Evolutionary conservation across 2,888 invertebrate species (phyloP), one percentile per base, ranked within the genome.

Genomic region (Hyppa rectilinea): DNA sequence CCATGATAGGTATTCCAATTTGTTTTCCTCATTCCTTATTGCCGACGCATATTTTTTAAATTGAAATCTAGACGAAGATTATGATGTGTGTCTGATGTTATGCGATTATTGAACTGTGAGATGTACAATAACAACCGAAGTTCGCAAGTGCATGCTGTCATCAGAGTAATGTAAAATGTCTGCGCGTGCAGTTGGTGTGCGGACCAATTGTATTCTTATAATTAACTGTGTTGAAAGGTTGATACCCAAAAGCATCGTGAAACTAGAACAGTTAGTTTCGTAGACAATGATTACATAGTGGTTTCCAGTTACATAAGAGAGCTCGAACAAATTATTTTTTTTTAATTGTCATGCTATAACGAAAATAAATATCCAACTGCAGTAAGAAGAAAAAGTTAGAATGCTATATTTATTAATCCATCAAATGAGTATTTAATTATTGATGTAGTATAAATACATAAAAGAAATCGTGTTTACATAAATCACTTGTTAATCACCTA

Each of bases 211-310:
- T 70, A 66, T 70, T 78, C 70, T 64, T 78, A 66, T 72, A 78
- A 76, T 62, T 65, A 71, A 68, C 61, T 59, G 73, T 83, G 85
- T 80, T 81, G 82, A 83, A 86, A 86, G n/a, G n/a, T n/a, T n/a
- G n/a, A n/a, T n/a, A n/a, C n/a, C 69, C 43, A 58, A 67, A 78
- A 75, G 71, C 74, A 74, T 81, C 80, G 66, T 73, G 82, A 82
- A 88, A 86, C 80, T 85, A 79, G 82, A 84, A 74, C 84, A 82
- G 77, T 79, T 74, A 78, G 61, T 76, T 80, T 78, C 71, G 58
- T 79, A 80, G 80, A 83, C 81, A 83, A 77, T 81, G 75, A 86
- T 87, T 84, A 81, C 80, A 79, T 73, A 82, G 79, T 78, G 52
- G 64, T 81, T 71, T 66, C 63, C 67, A 74, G 71, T 89, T 85